phyloP scores from a whole-genome alignment of 2,113 vertebrate species.

The Microtus pennsylvanicus region DNA sequence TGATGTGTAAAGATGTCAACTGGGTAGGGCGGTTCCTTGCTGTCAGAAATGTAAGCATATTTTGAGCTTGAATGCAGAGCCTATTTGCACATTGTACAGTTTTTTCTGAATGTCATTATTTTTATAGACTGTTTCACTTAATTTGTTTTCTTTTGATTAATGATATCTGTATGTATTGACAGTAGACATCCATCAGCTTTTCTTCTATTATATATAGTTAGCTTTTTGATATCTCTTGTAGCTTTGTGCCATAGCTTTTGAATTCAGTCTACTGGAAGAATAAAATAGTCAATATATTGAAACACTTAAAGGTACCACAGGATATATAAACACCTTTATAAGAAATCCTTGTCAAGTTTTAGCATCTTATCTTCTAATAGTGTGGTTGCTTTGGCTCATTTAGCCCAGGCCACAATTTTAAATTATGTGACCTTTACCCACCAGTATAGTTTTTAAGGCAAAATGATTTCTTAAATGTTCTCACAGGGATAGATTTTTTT shows the following conservation, averaged over 20 bases:
- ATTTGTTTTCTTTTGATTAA: neutral
- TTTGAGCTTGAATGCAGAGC: neutral
- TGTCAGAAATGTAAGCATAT: neutral
- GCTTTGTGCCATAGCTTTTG: neutral
- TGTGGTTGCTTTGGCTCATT: neutral
- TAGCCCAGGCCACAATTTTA: neutral
- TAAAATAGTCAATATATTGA: neutral
- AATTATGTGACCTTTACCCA: neutral
- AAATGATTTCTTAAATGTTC: no score
- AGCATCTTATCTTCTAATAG: neutral
- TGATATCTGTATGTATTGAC: neutral
- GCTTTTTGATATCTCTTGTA: neutral
- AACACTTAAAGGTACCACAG: neutral
- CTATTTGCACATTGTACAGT: neutral
- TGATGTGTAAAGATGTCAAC: neutral
- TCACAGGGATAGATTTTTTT: no score
- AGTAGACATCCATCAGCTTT: neutral
- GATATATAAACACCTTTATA: neutral
- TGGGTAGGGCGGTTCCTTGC: neutral
- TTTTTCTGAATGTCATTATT: neutral
- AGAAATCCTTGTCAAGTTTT: neutral
- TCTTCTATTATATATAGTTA: neutral
- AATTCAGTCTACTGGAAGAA: neutral
- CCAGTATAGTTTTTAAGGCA: no score
- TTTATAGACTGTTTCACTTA: neutral